Percentiles rank a stretch among this genome's conserved stretches.
phyloP scores from a whole-genome alignment of 2,113 vertebrate genomes.

The Rhabdornis inornatus region DNA sequence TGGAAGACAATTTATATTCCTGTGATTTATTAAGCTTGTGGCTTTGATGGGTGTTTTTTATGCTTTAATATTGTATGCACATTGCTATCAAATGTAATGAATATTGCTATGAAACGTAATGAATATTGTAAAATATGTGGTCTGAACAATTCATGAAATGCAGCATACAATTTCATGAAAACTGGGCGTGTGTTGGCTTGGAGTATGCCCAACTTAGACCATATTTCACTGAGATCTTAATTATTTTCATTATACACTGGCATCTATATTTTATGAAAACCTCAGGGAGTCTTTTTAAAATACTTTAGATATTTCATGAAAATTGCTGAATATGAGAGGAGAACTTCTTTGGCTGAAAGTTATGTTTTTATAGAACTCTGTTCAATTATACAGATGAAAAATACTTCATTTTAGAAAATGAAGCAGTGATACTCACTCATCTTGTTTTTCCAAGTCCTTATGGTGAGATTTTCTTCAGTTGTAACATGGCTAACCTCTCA shows the following conservation, averaged over 20 bases:
- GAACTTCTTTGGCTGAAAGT: neutral
- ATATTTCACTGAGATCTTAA: neutral
- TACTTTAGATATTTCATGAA: neutral
- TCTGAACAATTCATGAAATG: constrained; percentile 1
- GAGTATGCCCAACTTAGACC: neutral
- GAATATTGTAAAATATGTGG: constrained; percentile 2
- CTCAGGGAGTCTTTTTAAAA: neutral
- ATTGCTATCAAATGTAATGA: constrained; percentile 15
- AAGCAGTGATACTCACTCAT: neutral
- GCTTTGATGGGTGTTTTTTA: neutral
- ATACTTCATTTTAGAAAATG: neutral
- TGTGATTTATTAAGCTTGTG: constrained; percentile 2
- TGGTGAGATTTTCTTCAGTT: neutral
- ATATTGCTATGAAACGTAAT: constrained; percentile 10
- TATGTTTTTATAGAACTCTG: neutral
- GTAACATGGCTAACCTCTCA: neutral
- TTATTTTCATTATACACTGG: neutral
- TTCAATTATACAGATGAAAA: neutral
- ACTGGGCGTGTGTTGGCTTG: neutral
- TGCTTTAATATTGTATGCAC: constrained; percentile 10
- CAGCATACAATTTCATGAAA: neutral
- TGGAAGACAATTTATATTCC: neutral
- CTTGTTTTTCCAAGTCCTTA: neutral
- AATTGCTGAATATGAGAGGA: neutral
- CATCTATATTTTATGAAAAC: constrained; percentile 28